phyloP scores from a whole-genome alignment of 2,797 vertebrate species.

The Falco novaeseelandiae region DNA sequence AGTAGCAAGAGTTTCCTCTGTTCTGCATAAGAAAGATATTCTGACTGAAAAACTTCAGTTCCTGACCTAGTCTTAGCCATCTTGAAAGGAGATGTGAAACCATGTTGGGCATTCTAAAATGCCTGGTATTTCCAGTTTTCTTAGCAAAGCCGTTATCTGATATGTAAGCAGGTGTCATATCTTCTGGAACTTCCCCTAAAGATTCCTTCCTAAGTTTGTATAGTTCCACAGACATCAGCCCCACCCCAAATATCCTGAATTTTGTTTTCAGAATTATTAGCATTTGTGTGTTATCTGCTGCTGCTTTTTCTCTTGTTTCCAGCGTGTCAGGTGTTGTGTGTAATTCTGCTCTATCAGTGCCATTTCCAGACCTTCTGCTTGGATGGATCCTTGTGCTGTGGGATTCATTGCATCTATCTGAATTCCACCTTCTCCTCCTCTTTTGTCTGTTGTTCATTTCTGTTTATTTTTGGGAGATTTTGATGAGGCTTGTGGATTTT shows the following conservation, averaged over 20 bases:
- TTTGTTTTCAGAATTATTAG: background rate
- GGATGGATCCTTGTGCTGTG: fast-evolving
- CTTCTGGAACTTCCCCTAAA: background rate
- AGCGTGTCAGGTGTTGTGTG: constrained; percentile 57
- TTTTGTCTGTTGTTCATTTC: background rate
- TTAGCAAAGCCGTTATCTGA: background rate
- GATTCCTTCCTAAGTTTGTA: background rate
- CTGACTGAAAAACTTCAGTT: background rate
- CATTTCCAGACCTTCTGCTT: background rate
- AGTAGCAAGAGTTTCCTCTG: background rate
- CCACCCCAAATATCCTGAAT: background rate
- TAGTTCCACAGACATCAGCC: background rate
- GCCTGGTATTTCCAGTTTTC: background rate
- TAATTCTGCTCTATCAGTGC: constrained; percentile 44
- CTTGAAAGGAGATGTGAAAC: background rate
- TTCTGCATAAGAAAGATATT: background rate
- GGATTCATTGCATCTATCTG: fast-evolving
- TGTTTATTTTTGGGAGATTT: background rate
- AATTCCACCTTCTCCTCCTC: background rate
- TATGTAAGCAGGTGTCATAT: background rate
- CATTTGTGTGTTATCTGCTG: background rate
- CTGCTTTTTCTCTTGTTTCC: background rate
- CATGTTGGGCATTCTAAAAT: background rate
- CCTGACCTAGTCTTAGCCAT: background rate
- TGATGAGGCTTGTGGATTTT: background rate